Conservation (phyloP, 2,797 vertebrate genomes). For the Hephaestus fuliginosus region DNA sequence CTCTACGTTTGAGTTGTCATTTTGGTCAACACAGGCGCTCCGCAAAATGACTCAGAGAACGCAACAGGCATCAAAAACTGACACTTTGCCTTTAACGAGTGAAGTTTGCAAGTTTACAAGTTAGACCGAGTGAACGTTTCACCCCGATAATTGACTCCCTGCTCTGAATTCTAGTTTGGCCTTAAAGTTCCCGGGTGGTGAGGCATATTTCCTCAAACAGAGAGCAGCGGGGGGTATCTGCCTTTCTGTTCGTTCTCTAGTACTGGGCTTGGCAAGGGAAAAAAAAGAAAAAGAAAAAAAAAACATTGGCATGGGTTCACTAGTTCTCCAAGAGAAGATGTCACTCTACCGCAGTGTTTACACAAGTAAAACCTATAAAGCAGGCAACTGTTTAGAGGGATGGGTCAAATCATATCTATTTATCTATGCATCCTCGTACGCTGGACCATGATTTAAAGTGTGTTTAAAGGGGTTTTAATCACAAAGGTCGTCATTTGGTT, state of each 20-base stretch:
- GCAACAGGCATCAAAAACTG: neutral
- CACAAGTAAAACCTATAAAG: neutral
- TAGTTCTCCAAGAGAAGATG: neutral
- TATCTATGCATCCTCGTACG: neutral
- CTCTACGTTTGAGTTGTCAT: neutral
- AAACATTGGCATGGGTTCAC: neutral
- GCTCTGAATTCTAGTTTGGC: conserved; percentile 28
- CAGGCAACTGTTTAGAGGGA: neutral
- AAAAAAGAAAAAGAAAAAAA: neutral
- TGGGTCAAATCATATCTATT: neutral
- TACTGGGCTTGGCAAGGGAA: neutral
- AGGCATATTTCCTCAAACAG: conserved; percentile 39
- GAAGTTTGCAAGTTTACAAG: conserved; percentile 21
- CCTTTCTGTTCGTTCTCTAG: conserved; percentile 15
- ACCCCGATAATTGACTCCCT: conserved; percentile 32
- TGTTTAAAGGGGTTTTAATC: neutral
- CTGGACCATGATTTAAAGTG: neutral
- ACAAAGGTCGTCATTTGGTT: neutral
- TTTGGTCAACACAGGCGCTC: neutral
- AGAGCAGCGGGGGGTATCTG: conserved; percentile 7
- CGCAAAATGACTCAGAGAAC: neutral
- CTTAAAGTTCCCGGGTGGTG: conserved; percentile 7
- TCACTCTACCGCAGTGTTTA: neutral
- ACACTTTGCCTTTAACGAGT: neutral
- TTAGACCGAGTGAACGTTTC: conserved; percentile 48